Conservation (phyloP, 2,888 invertebrate genomes). For the Hofmannophila pseudospretella region DNA sequence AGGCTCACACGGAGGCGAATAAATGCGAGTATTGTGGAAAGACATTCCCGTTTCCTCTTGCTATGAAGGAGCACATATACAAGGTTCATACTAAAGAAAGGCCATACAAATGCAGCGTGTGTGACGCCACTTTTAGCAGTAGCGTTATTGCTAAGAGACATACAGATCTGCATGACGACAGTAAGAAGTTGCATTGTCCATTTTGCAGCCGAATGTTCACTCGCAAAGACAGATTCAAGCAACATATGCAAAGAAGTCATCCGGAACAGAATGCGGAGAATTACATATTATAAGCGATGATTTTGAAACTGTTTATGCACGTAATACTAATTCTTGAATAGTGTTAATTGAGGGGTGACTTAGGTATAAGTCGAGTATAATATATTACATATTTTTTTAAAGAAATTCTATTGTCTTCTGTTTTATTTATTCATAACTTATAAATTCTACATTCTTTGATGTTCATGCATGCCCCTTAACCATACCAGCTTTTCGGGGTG, state of each 20-base stretch:
- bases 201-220: slow-evolving; percentile 7
- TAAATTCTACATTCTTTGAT: too few relatives aligned
- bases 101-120: slow-evolving; percentile 9
- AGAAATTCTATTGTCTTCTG: too few relatives aligned
- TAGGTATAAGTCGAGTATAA: background rate
- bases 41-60: background rate
- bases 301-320: background rate
- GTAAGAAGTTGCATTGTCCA: background rate
- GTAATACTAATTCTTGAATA: background rate
- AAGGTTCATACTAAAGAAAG: slow-evolving; percentile 8
- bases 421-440: too few relatives aligned
- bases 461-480: too few relatives aligned
- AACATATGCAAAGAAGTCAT: background rate
- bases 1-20: slow-evolving; percentile 20
- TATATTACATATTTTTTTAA: background rate
- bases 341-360: background rate
- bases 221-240: background rate
- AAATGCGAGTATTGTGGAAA: slow-evolving; percentile 15
- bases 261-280: background rate
- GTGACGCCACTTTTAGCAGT: background rate
- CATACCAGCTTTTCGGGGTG: too few relatives aligned
- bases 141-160: slow-evolving; percentile 13
- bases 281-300: background rate
- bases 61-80: slow-evolving; percentile 10
- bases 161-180: slow-evolving; percentile 10